Evolutionary conservation across 1,140 invertebrate species (phyloP).

Genomic region (Microplitis mediator): DNA sequence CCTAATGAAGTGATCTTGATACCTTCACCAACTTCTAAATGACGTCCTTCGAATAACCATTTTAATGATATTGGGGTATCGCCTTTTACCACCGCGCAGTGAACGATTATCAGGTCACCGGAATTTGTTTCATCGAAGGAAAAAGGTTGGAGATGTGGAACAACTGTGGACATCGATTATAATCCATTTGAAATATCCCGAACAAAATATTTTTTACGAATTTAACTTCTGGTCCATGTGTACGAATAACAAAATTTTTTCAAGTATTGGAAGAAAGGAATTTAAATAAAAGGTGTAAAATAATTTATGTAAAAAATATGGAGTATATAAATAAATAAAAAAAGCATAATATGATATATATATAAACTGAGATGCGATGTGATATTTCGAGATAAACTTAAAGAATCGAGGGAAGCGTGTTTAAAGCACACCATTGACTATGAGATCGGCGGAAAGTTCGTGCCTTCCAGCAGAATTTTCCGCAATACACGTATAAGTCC

Average conservation of each 20-base stretch:
- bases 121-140: conserved; percentile 60
- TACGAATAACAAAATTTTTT: too few species aligned
- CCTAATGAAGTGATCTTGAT: conserved; percentile 67
- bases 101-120: conserved; percentile 67
- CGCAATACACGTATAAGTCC: conserved; percentile 82
- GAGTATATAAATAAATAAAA: conserved; percentile 2
- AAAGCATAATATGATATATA: conserved; percentile 39
- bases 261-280: too few species aligned
- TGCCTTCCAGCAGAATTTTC: conserved; percentile 74
- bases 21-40: conserved; percentile 60
- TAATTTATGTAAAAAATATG: neutral
- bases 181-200: neutral
- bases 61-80: conserved; percentile 73
- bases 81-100: conserved; percentile 76
- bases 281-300: too few species aligned
- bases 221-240: too few species aligned
- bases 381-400: neutral
- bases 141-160: conserved; percentile 59
- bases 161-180: conserved; percentile 47
- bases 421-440: conserved; percentile 71
- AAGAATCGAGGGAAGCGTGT: conserved; percentile 12
- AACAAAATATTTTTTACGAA: neutral
- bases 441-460: conserved; percentile 68
- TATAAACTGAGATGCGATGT: conserved; percentile 12
- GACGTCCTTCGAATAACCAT: conserved; percentile 67